Base-by-base conservation (phyloP, 2,113 vertebrate genomes). In the Phylloscopus whistleri region DNA sequence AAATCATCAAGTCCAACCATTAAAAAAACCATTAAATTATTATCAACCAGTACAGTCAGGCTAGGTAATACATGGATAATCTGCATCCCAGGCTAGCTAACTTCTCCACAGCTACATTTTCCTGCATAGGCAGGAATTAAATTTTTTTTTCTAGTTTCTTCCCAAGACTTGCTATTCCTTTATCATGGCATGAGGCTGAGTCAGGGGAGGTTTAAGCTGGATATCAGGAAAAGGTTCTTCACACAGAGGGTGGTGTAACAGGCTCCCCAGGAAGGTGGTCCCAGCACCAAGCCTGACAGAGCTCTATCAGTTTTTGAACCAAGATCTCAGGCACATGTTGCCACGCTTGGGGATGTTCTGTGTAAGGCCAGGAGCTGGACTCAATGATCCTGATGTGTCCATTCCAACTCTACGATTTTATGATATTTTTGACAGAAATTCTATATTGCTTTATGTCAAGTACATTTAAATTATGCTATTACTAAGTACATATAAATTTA, bases 271-370 rank as follows among this genome's bases (percentile, higher is more conserved):
- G 22, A 9, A 33, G 16, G 23, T 7, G 39, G 18, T 28, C 8
- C 13, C 39, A 60, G 53, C 53, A 44, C 11, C 53, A 59, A 66
- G 21, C 22, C 53, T 52, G 27, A 11, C 9, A 52, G 14, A 68
- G 14, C 5, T 53, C 33, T 10, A 6, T 13, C 5, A 12, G 21
- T 14, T 15, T 69, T 78, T 53, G 48, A 8, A n/a, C 18, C 53
- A 16, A 0, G 2, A 33, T 37, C 15, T 33, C 19, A n/a, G 39
- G 13, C 10, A 39, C 33, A 20, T 2, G 7, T 20, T 28, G 10
- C 27, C 37, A 60, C 9, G 37, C 19, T 13, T 53, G 46, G 15
- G 28, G 10, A 3, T n/a, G 13, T 30, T 20, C 48, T n/a, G 10
- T 39, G 16, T 18, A 24, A 10, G 9, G 8, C n/a, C 56, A 48